These are phyloP conservation scores for Nothoprocta perdicaria DNA, from an alignment of 2,113 vertebrate genomes.

Conservation along the genomic window DNA sequence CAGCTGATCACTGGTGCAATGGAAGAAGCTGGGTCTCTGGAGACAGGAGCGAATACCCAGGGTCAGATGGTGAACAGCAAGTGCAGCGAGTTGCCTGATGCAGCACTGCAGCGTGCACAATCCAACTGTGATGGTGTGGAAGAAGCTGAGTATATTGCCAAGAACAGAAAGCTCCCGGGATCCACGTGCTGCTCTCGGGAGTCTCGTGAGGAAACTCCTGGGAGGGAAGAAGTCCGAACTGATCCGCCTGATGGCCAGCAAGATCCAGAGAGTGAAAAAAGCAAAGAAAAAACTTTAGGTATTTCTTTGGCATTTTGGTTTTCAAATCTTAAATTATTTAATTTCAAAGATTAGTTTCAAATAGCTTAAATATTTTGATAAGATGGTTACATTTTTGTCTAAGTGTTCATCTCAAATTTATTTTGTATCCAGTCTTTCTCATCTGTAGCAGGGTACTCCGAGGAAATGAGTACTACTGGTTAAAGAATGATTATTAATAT, in stretches of 20 bases:
- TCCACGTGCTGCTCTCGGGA: constrained; percentile 76
- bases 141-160: constrained; percentile 64
- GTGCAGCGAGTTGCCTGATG: constrained; percentile 30
- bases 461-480: background rate
- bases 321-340: background rate
- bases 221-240: constrained; percentile 86
- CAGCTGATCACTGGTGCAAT: constrained; percentile 77
- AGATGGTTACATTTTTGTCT: background rate
- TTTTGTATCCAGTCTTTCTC: background rate
- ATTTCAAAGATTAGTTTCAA: background rate
- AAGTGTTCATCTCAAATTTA: background rate
- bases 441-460: background rate
- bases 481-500: constrained; percentile 17
- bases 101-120: constrained; percentile 75
- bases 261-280: constrained; percentile 81
- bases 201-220: constrained; percentile 87
- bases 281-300: constrained; percentile 90
- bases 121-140: constrained; percentile 72
- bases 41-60: constrained; percentile 77
- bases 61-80: constrained; percentile 77
- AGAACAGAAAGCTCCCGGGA: constrained; percentile 70
- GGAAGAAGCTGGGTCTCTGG: constrained; percentile 82
- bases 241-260: constrained; percentile 88
- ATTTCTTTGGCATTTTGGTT: background rate
- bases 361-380: background rate